Evolutionary conservation across 2,888 invertebrate genomes (phyloP).

Genomic region (Diabrotica balteata): DNA sequence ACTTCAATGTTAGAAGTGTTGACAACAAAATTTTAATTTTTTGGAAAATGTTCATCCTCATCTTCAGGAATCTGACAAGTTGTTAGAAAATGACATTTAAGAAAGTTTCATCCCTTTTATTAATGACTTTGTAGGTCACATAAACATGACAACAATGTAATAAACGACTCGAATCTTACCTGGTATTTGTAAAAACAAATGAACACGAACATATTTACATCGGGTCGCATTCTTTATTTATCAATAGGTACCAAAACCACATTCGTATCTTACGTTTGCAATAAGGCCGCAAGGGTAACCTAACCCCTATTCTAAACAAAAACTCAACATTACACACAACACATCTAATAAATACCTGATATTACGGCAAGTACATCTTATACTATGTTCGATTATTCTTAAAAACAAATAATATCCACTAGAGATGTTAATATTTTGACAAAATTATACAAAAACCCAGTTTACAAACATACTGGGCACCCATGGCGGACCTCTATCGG

Average conservation of each 20-base stretch:
- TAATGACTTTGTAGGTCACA: constrained; percentile 47
- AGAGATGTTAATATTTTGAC: constrained; percentile 52
- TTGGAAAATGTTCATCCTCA: too few relatives aligned
- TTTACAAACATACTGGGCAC: constrained; percentile 64
- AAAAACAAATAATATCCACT: constrained; percentile 39
- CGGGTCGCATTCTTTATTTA: constrained; percentile 48
- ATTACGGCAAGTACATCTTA: constrained; percentile 28
- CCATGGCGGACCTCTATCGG: constrained; percentile 60
- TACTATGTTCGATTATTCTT: constrained; percentile 36
- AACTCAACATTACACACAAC: constrained; percentile 38
- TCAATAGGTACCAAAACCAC: constrained; percentile 40
- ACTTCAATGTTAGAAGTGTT: constrained; percentile 3
- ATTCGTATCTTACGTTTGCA: constrained; percentile 49
- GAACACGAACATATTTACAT: constrained; percentile 46
- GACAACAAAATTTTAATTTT: neutral
- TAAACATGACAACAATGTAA: constrained; percentile 34
- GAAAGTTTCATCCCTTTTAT: constrained; percentile 42
- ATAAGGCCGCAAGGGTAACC: constrained; percentile 61
- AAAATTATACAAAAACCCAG: constrained; percentile 62
- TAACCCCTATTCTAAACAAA: constrained; percentile 59
- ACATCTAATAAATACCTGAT: constrained; percentile 38
- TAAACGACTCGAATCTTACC: constrained; percentile 43
- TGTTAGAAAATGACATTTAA: constrained; percentile 43
- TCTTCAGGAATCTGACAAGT: constrained; percentile 53
- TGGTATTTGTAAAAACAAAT: constrained; percentile 41